Evolutionary conservation across 2,797 vertebrate species (phyloP), one percentile per base, ranked within the genome.

Genomic region (Syngnathus rostellatus): DNA sequence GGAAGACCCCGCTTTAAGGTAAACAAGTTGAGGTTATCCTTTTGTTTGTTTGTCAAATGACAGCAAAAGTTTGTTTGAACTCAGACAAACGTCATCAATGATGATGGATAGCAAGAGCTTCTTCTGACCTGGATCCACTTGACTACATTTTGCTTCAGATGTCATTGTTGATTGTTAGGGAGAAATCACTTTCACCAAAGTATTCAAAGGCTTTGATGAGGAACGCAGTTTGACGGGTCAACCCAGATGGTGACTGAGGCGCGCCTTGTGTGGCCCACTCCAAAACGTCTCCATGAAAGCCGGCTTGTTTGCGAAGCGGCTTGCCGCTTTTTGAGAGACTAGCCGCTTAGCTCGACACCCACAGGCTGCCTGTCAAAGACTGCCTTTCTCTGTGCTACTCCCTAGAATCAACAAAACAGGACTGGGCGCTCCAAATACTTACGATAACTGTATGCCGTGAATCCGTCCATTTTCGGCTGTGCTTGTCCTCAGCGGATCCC

Each of bases 311-410:
- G 23, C 25, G 69, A 65, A 82, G 66, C 68, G 82, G 86, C 86
- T 87, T 90, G 89, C 88, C 90, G 90, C 55, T 58, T 90, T 89
- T 89, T 89, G 88, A 90, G 90, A 91, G 90, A 91, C 91, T 88
- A 88, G 89, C 90, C 87, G 86, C 90, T 91, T 86, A 90, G 89
- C 86, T 84, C 70, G 21, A 89, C 91, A 86, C 91, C 91, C 90
- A 92, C 91, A 83, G 68, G 73, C 66, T n/a, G 19, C 39, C 76
- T 75, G 86, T 91, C 83, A 93, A 92, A 92, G 90, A 87, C 68
- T 48, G 69, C 87, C 86, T 89, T 92, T 92, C 89, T 91, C 86
- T 90, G 66, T 50, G 65, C 45, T 77, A 65, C 70, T 81, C 10
- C 60, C 39, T 83, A 87, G 88, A 91, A 90, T 89, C 85, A 81